Percentiles rank a stretch among this genome's conserved stretches.
phyloP scores from a whole-genome alignment of 2,113 vertebrate species.

The Hoplias malabaricus region DNA sequence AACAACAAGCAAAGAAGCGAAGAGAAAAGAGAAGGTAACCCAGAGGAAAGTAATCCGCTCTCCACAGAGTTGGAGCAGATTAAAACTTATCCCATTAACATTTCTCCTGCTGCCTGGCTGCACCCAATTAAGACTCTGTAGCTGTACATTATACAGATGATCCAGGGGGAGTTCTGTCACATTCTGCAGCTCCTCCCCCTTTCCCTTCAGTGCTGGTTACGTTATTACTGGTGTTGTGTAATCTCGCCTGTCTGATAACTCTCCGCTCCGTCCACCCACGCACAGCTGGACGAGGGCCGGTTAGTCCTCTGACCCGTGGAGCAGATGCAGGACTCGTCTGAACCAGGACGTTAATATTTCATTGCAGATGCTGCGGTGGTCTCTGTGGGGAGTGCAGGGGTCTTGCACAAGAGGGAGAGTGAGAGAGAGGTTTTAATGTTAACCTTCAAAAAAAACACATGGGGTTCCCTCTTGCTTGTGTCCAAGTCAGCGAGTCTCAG shows the following conservation, averaged over 20 bases:
- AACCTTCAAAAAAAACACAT: slow-evolving; percentile 7
- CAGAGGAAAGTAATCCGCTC: background rate
- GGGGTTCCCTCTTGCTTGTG: background rate
- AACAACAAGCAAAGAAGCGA: slow-evolving; percentile 14
- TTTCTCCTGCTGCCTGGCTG: background rate
- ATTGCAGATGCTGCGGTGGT: slow-evolving; percentile 19
- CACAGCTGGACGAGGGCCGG: background rate
- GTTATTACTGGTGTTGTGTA: slow-evolving; percentile 35
- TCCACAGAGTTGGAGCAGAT: slow-evolving; percentile 2
- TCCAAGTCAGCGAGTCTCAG: background rate
- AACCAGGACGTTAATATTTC: slow-evolving; percentile 42
- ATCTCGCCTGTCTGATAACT: slow-evolving; percentile 29
- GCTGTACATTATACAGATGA: slow-evolving; percentile 1
- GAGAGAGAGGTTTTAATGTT: background rate
- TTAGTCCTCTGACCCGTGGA: background rate
- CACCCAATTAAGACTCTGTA: slow-evolving; percentile 21
- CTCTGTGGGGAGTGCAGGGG: slow-evolving; percentile 31
- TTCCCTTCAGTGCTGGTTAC: slow-evolving; percentile 6
- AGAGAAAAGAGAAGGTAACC: background rate
- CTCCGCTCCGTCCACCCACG: slow-evolving; percentile 23
- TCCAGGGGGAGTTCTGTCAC: background rate
- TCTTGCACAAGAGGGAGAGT: background rate
- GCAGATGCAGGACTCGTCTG: slow-evolving; percentile 29
- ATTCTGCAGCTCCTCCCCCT: background rate
- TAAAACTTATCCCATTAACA: slow-evolving; percentile 19